These are phyloP conservation scores for Ciconia nigra DNA, from an alignment of 2,797 vertebrate genomes.

Conservation along the genomic window DNA sequence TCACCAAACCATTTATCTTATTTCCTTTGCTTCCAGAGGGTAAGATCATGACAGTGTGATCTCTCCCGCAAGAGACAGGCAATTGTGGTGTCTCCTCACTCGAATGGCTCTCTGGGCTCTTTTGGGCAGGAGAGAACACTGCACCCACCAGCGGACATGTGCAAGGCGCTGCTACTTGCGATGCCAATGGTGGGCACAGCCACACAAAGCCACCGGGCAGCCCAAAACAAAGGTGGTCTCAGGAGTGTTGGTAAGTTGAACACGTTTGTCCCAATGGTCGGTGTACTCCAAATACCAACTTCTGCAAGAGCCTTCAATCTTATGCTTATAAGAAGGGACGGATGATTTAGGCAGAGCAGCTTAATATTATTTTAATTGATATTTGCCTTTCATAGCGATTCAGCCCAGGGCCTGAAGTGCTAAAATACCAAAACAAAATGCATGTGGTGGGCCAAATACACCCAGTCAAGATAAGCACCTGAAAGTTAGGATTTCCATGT, in stretches of 20 bases:
- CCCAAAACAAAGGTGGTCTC: neutral
- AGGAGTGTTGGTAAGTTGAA: neutral
- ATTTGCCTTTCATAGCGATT: neutral
- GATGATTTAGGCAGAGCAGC: neutral
- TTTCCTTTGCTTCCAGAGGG: neutral
- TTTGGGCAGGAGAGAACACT: neutral
- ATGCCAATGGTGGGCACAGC: no score
- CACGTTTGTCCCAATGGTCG: neutral
- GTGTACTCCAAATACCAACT: neutral
- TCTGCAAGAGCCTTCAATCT: neutral
- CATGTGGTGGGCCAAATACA: neutral
- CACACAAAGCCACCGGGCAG: neutral
- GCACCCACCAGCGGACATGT: neutral
- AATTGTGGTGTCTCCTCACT: neutral
- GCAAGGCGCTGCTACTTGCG: accelerated
- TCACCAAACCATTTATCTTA: neutral
- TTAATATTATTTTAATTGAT: neutral
- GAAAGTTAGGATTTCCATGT: neutral
- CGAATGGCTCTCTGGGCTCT: accelerated
- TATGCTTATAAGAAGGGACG: neutral
- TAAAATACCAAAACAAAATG: neutral
- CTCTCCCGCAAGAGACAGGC: neutral
- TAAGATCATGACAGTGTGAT: neutral
- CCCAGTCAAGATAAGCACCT: neutral
- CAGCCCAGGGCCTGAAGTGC: neutral